Evolutionary conservation across 2,888 invertebrate species (phyloP), one percentile per base, ranked within the genome.

Genomic region (Antheraea assamensis): DNA sequence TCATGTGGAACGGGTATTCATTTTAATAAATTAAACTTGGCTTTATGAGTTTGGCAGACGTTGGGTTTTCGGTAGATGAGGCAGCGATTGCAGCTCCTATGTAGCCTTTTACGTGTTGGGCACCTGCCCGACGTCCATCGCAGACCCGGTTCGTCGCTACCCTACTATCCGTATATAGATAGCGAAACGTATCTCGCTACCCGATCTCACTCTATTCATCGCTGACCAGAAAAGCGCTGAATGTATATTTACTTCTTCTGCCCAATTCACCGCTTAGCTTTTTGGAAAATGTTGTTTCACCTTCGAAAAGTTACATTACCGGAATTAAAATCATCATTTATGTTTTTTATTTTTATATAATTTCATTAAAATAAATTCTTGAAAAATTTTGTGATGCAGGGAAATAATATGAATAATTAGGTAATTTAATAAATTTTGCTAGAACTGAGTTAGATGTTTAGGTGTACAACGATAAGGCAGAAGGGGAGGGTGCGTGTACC

Each of bases 141-240:
- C 78, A 61, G 72, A 72, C 19, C 35, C 35, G 78, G n/a, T 79
- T 80, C 79, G 82, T 80, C 79, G 13, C 61, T 64, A 64, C 61
- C 61, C 61, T 24, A 58, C 58, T 58, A 13, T 55, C 55, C 55
- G 55, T 55, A 24, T 79, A 77, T 78, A 84, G 78, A 76, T 78
- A 78, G 84, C 79, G 81, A 81, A 83, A 80, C 83, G 83, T 93
- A 94, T 94, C 93, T 85, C 83, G 78, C 84, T 82, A 83, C 83
- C 90, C 92, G 88, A 94, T 94, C 94, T 93, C 86, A 80, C 87
- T 85, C 90, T 88, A 92, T 93, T 92, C 93, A 93, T 88, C 82
- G 87, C 86, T 85, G 82, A 85, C 82, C 86, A 86, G 88, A 87
- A 89, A 90, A 89, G 84, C 87, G 86, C 90, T 90, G 90, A 90